These are phyloP conservation scores for Malacoraja senta DNA, from an alignment of 2,797 vertebrate species.

Conservation along the genomic window DNA sequence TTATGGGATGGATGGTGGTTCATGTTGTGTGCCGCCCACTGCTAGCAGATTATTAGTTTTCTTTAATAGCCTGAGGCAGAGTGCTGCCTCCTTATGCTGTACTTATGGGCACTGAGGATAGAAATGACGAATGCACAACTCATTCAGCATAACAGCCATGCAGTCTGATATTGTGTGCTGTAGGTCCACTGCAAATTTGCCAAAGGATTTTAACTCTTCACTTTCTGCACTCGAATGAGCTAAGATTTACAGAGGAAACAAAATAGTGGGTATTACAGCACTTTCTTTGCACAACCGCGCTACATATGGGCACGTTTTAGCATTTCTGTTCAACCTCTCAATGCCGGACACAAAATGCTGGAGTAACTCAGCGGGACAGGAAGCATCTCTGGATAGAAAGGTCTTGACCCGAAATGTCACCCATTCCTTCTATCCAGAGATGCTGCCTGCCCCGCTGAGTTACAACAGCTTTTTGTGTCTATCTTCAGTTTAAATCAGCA, in stretches of 20 bases:
- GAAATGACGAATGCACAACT: slow-evolving; percentile 5
- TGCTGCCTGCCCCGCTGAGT: too few relatives aligned
- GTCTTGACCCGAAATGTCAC: too few relatives aligned
- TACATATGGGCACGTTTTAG: background rate
- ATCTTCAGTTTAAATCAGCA: too few relatives aligned
- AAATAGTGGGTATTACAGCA: too few relatives aligned
- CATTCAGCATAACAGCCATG: background rate
- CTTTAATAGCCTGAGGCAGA: slow-evolving; percentile 34
- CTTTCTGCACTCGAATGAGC: background rate
- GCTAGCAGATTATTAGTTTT: slow-evolving; percentile 35
- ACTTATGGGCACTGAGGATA: slow-evolving; percentile 20
- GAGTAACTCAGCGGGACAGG: too few relatives aligned
- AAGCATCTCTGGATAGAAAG: too few relatives aligned
- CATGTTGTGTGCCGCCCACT: slow-evolving; percentile 30
- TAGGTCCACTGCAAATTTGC: background rate
- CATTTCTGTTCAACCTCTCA: background rate
- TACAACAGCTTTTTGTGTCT: too few relatives aligned
- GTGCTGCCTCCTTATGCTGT: background rate
- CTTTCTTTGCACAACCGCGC: background rate
- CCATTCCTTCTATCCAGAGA: too few relatives aligned
- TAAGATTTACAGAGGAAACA: background rate
- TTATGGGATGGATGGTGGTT: slow-evolving; percentile 27
- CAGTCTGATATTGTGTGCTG: slow-evolving; percentile 6
- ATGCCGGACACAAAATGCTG: background rate
- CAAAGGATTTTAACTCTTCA: slow-evolving; percentile 3